These are phyloP conservation scores for Oscheius sp. DNA, from an alignment of 2,888 invertebrate genomes.

Conservation along the genomic window DNA sequence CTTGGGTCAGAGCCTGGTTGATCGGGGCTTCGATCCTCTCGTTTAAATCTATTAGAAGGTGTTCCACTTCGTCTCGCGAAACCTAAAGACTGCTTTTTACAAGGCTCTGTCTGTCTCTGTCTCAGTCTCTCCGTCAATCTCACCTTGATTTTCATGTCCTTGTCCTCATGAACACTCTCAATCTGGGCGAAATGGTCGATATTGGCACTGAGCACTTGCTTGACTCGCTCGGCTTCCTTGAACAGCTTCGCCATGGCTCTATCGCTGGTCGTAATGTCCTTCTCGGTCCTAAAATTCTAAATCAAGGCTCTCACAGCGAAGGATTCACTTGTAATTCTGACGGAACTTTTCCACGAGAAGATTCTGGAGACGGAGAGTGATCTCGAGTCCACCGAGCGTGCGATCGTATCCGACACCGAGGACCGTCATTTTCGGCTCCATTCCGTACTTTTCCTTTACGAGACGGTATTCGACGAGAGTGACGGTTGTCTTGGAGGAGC, in stretches of 20 bases:
- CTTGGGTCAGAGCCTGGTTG: slow-evolving; percentile 84
- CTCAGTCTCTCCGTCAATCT: no score
- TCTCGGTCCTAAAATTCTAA: slow-evolving; percentile 77
- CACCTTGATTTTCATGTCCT: slow-evolving; percentile 75
- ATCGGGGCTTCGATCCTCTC: slow-evolving; percentile 84
- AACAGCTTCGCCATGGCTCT: slow-evolving; percentile 93
- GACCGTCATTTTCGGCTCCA: slow-evolving; percentile 88
- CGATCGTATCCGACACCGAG: slow-evolving; percentile 89
- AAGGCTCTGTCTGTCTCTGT: not conserved
- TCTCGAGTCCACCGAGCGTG: slow-evolving; percentile 91
- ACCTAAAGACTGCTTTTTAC: slow-evolving; percentile 72
- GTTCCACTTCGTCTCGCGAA: slow-evolving; percentile 87
- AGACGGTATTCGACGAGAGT: slow-evolving; percentile 83
- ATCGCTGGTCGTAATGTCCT: slow-evolving; percentile 85
- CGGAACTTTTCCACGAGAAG: slow-evolving; percentile 86
- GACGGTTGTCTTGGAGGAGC: slow-evolving; percentile 91
- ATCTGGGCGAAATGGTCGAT: slow-evolving; percentile 91
- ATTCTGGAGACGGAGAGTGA: slow-evolving; percentile 89
- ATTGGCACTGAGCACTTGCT: slow-evolving; percentile 96
- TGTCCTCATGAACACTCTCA: slow-evolving; percentile 92
- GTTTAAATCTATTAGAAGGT: slow-evolving; percentile 85
- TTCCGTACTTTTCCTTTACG: slow-evolving; percentile 88
- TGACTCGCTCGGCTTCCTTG: slow-evolving; percentile 94
- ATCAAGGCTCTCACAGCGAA: not conserved
- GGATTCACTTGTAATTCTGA: slow-evolving; percentile 45